Evolutionary conservation across 2,888 invertebrate genomes (phyloP), one percentile per base, ranked within the genome.

Genomic region (Trissoscelio sp.): DNA sequence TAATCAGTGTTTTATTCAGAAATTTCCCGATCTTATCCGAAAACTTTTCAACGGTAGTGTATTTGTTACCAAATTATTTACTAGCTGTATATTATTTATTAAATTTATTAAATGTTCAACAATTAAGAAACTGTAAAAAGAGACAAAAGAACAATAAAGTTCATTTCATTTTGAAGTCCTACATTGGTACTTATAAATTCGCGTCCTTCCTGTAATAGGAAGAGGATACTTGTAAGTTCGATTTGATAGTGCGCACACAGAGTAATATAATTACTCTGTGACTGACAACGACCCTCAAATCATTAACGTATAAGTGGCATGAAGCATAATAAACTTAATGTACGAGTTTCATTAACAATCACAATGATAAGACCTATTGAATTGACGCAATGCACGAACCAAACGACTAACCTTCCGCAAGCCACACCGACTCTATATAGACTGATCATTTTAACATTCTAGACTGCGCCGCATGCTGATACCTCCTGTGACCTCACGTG

Each of bases 261-360:
- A 58, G 34, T 22, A 46, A 69, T 58, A 80, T 74, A 69, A 74
- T 74, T 75, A 80, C 64, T 69, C n/a, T 55, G 46, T 70, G 28
- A 44, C 73, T 55, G 73, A 67, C 60, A 67, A 67, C 80, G 80
- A 70, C 80, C 80, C 80, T 80, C 75, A 70, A 75, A 80, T 80
- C 80, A 66, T 72, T 75, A 73, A 81, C 83, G 64, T 82, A 83
- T 77, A 64, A 78, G 66, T 75, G 79, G 75, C 66, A 81, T 80
- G 83, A 83, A 75, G 78, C 70, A 82, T 75, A 84, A 81, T 83
- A 66, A 84, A 66, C 64, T 51, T 75, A 69, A 70, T 83, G 79
- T 79, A 83, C 81, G 83, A 84, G 55, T 75, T 81, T 81, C 79
- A 82, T 85, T 83, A 83, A 70, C 81, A 77, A 70, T 62, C 58